A percentile compares a stretch with the other conserved stretches of the same genome.
phyloP scores from a whole-genome alignment of 2,888 invertebrate genomes.

The Bellardia bayeri region DNA sequence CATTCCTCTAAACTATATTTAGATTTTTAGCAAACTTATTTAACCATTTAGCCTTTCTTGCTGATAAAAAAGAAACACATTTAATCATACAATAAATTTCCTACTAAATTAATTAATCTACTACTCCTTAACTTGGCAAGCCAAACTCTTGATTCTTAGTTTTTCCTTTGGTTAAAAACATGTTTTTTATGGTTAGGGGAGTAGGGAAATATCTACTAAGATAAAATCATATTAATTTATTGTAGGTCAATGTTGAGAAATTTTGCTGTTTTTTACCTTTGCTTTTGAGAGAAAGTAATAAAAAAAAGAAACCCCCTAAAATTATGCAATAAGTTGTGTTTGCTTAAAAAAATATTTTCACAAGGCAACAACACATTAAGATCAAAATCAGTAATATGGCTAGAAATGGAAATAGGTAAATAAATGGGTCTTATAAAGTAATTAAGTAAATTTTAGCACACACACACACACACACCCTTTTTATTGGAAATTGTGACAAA shows the following conservation, averaged over 20 bases:
- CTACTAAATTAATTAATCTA: conserved; percentile 27
- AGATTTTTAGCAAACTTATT: conserved; percentile 29
- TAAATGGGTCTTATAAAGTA: not conserved
- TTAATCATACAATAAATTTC: conserved; percentile 1
- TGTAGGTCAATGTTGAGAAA: not conserved
- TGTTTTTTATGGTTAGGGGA: not conserved
- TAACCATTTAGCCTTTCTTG: not conserved
- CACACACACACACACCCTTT: not conserved
- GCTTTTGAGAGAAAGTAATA: not conserved
- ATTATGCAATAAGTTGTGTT: not conserved
- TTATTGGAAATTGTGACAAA: not conserved
- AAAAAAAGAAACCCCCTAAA: not conserved
- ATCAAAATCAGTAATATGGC: not conserved
- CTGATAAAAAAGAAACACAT: too few species aligned
- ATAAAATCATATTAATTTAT: conserved; percentile 25
- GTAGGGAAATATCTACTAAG: not conserved
- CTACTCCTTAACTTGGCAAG: not conserved
- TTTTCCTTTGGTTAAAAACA: not conserved
- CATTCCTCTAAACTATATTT: not conserved
- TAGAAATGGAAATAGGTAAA: not conserved
- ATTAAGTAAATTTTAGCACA: not conserved
- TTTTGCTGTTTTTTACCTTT: not conserved
- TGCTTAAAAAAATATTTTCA: not conserved
- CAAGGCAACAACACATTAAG: not conserved
- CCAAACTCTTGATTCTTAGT: not conserved